Evolutionary conservation across 2,113 vertebrate genomes (phyloP).

Genomic region (Psittacara wagleri): DNA sequence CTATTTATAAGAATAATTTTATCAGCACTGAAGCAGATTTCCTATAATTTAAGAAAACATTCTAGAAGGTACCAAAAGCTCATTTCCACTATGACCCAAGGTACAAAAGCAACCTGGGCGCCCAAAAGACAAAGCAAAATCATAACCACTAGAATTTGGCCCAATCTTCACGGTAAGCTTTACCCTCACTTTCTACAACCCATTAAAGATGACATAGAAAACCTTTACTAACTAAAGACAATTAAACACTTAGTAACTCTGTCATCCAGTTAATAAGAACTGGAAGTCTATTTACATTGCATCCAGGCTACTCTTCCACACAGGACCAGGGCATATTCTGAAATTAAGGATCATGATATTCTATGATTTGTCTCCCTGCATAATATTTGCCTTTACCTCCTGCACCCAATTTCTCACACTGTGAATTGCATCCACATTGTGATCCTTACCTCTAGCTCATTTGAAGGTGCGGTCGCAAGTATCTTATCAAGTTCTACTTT

Average conservation of each 20-base stretch:
- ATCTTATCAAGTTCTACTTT: constrained; percentile 90
- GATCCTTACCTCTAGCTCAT: constrained; percentile 83
- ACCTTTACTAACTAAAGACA: constrained; percentile 22
- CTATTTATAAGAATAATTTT: neutral
- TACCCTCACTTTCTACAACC: neutral
- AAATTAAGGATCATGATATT: neutral
- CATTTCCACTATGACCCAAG: neutral
- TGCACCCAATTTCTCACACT: neutral
- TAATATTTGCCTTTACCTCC: neutral
- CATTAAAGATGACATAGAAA: neutral
- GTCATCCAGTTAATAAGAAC: neutral
- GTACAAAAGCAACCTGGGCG: neutral
- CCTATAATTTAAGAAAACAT: neutral
- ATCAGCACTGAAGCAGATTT: neutral
- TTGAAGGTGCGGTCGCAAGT: constrained; percentile 76
- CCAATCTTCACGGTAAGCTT: neutral
- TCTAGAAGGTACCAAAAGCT: neutral
- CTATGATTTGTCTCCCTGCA: neutral
- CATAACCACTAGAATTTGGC: neutral
- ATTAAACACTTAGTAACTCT: constrained; percentile 14
- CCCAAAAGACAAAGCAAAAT: neutral
- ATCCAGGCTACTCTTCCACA: neutral
- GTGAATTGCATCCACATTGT: fast-evolving
- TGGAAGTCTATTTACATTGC: neutral
- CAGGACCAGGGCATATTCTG: neutral